Evolutionary conservation across 1,140 invertebrate genomes (phyloP).

Genomic region (Octopus sinensis): DNA sequence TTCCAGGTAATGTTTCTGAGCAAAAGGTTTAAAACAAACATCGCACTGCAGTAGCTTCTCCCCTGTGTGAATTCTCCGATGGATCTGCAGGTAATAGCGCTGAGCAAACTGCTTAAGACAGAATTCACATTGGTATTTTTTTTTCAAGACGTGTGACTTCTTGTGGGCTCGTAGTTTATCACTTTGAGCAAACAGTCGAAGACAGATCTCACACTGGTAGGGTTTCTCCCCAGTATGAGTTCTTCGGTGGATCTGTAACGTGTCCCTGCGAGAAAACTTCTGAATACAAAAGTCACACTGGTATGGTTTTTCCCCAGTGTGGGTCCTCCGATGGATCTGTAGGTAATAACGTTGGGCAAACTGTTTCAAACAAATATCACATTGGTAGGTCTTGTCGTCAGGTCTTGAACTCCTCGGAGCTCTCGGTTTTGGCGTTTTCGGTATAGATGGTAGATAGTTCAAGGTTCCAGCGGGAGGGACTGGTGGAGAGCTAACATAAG

Average conservation of each 20-base stretch:
- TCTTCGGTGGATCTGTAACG: constrained; percentile 17
- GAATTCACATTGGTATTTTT: constrained; percentile 78
- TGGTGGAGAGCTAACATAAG: not conserved
- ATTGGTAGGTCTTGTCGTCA: too few relatives aligned
- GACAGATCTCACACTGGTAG: constrained; percentile 64
- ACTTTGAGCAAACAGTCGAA: constrained; percentile 64
- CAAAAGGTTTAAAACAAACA: constrained; percentile 32
- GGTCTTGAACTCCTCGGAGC: too few relatives aligned
- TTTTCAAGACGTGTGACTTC: constrained; percentile 81
- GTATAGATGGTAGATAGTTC: constrained; percentile 11
- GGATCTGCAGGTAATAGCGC: constrained; percentile 68
- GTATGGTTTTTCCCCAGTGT: too few relatives aligned
- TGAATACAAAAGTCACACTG: too few relatives aligned
- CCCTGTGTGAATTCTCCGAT: constrained; percentile 82
- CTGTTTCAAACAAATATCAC: too few relatives aligned
- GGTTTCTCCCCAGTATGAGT: constrained; percentile 29
- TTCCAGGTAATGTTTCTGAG: constrained; percentile 28
- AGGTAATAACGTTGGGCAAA: too few relatives aligned
- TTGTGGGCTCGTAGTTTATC: constrained; percentile 77
- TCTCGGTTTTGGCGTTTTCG: constrained; percentile 45
- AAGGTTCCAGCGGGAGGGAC: not conserved
- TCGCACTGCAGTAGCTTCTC: constrained; percentile 74
- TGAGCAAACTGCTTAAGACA: constrained; percentile 80
- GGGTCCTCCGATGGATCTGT: too few relatives aligned
- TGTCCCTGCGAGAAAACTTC: too few relatives aligned